These are phyloP conservation scores for Sipha maydis DNA, from an alignment of 2,888 invertebrate species.

Conservation along the genomic window DNA sequence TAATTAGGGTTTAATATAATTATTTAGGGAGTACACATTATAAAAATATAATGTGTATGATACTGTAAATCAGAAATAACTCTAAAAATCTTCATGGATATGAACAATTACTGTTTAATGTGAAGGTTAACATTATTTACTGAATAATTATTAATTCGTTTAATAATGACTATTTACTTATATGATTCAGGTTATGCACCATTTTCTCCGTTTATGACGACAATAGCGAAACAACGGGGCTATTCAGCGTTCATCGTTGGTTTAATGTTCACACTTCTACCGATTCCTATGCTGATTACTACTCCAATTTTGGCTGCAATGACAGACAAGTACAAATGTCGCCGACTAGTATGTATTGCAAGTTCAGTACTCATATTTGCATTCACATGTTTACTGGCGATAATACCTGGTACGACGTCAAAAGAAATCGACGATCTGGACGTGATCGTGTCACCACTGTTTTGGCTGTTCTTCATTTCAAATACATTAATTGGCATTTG, in stretches of 20 bases:
- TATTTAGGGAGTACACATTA: no score
- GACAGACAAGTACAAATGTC: conserved; percentile 80
- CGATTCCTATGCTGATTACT: conserved; percentile 81
- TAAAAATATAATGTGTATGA: no score
- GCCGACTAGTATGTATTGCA: conserved; percentile 77
- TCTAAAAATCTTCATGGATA: neutral
- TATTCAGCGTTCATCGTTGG: conserved; percentile 83
- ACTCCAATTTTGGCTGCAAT: conserved; percentile 85
- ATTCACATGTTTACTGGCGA: conserved; percentile 66
- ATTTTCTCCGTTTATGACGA: conserved; percentile 78
- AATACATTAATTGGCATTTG: conserved; percentile 69
- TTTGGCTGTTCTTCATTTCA: conserved; percentile 56
- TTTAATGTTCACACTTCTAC: conserved; percentile 80
- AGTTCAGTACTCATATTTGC: conserved; percentile 71
- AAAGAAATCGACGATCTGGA: conserved; percentile 3
- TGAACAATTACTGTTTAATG: neutral
- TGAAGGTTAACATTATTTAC: neutral
- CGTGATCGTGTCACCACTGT: conserved; percentile 1
- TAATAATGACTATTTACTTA: neutral
- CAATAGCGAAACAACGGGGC: conserved; percentile 81
- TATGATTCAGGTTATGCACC: conserved; percentile 81
- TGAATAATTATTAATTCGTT: neutral
- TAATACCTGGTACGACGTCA: conserved; percentile 23
- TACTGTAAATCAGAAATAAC: neutral
- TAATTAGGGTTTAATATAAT: no score